Evolutionary conservation across 2,888 invertebrate genomes (phyloP).

Genomic region (Lycaena phlaeas): DNA sequence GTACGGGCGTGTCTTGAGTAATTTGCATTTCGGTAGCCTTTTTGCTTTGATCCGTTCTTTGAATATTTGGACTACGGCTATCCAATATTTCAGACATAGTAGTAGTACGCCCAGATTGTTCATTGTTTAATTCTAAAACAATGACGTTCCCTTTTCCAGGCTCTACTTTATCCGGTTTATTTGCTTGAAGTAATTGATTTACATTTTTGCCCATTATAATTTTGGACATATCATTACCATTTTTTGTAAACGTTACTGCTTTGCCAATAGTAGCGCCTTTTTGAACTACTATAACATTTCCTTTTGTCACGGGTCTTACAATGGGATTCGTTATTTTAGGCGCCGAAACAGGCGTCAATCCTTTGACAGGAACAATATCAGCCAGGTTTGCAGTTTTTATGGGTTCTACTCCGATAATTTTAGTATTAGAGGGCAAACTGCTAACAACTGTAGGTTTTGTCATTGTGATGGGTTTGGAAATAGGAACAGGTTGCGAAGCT

Average conservation of each 20-base stretch:
- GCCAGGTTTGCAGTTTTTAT: conserved; percentile 62
- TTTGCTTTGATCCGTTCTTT: conserved; percentile 33
- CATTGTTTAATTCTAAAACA: conserved; percentile 61
- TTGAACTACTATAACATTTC: conserved; percentile 74
- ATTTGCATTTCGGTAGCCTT: conserved; percentile 38
- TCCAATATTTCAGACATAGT: conserved; percentile 64
- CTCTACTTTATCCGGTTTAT: conserved; percentile 48
- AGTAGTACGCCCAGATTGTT: conserved; percentile 55
- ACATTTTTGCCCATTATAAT: conserved; percentile 69
- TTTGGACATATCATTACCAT: conserved; percentile 63
- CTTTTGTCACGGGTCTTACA: conserved; percentile 61
- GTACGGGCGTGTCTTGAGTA: conserved; percentile 74
- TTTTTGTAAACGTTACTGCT: conserved; percentile 59
- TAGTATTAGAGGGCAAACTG: conserved; percentile 36
- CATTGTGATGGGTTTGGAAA: conserved; percentile 39
- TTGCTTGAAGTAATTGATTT: conserved; percentile 55
- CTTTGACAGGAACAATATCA: conserved; percentile 61
- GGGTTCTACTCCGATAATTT: conserved; percentile 36
- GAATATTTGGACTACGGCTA: conserved; percentile 33
- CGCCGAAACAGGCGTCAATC: conserved; percentile 45
- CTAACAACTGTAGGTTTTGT: conserved; percentile 44
- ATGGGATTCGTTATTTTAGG: conserved; percentile 58
- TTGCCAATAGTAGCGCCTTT: conserved; percentile 70
- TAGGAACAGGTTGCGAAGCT: conserved; percentile 42
- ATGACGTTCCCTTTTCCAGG: conserved; percentile 60